Evolutionary conservation across 2,888 invertebrate genomes (phyloP), one percentile per base, ranked within the genome.

Genomic region (Standfussiana lucernea): DNA sequence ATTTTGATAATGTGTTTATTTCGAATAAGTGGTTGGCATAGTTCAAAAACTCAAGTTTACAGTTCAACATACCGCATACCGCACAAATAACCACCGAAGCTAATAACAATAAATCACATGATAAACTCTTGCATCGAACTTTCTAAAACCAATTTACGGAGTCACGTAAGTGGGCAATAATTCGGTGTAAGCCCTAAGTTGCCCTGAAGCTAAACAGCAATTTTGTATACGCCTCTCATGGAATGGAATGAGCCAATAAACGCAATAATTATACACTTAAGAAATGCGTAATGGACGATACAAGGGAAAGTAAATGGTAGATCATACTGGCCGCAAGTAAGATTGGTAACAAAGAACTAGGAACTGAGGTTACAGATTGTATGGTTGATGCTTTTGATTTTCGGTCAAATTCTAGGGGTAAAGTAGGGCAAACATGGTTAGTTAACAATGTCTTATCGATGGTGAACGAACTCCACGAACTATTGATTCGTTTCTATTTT

Each of bases 181-280:
- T 92, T 91, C 89, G 86, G 87, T 85, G 81, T 89, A 89, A 90
- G 88, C 90, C 90, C 88, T 87, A 83, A 81, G 86, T 75, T 86
- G 88, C 88, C 91, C 90, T 90, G 80, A 77, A 90, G 91, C 89
- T 75, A 87, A 87, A 86, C 85, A 89, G 84, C 83, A 85, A 90
- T 89, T 90, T 89, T 72, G 86, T 84, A 84, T 80, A 86, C 85
- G 89, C 88, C 87, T 89, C 80, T 86, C 79, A 80, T 82, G 76
- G 79, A 82, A 82, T 83, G 78, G 67, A 89, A 90, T 88, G 80
- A 82, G 85, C 87, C 90, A 89, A 90, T 91, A 88, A 89, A 88
- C 83, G 83, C 85, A 90, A 88, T 92, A 92, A 93, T 92, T 93
- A 93, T 89, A 88, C 88, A 87, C 87, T 91, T 89, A 88, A 89